phyloP scores from a whole-genome alignment of 2,888 invertebrate species.

The Dynastes maya region DNA sequence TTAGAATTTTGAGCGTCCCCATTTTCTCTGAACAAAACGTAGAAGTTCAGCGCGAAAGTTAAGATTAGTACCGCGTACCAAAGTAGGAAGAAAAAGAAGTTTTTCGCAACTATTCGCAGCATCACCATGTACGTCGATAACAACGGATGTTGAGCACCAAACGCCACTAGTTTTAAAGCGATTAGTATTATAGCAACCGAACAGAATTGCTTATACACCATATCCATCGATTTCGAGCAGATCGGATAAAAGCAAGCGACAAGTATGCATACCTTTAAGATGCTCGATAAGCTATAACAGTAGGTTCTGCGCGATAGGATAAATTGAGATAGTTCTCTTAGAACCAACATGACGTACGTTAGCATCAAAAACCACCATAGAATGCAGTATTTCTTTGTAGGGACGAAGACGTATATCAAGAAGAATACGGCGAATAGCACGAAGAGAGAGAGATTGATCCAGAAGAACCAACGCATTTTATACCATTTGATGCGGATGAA shows the following conservation, averaged over 20 bases:
- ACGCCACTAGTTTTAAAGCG: slow-evolving; percentile 83
- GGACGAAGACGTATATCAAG: slow-evolving; percentile 71
- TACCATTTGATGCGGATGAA: slow-evolving; percentile 89
- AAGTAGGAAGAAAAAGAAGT: slow-evolving; percentile 84
- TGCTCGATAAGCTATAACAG: slow-evolving; percentile 81
- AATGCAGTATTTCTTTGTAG: slow-evolving; percentile 69
- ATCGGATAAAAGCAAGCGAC: slow-evolving; percentile 77
- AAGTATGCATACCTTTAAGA: slow-evolving; percentile 81
- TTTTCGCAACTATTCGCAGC: slow-evolving; percentile 85
- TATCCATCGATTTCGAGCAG: slow-evolving; percentile 71
- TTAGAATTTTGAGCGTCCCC: slow-evolving; percentile 60
- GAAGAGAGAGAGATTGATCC: slow-evolving; percentile 83
- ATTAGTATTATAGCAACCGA: slow-evolving; percentile 83
- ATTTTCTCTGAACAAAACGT: slow-evolving; percentile 76
- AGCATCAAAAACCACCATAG: slow-evolving; percentile 71
- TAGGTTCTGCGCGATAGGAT: slow-evolving; percentile 79
- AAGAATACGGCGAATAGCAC: slow-evolving; percentile 85
- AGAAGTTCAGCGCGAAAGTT: slow-evolving; percentile 88
- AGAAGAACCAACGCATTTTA: slow-evolving; percentile 82
- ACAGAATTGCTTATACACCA: slow-evolving; percentile 78
- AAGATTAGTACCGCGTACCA: slow-evolving; percentile 87
- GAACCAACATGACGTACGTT: slow-evolving; percentile 75
- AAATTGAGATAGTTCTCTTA: slow-evolving; percentile 83
- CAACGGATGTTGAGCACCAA: slow-evolving; percentile 86
- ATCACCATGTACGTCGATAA: slow-evolving; percentile 88